Evolutionary conservation across 2,888 invertebrate genomes (phyloP), one percentile per base, ranked within the genome.

Genomic region (Oscheius sp.): DNA sequence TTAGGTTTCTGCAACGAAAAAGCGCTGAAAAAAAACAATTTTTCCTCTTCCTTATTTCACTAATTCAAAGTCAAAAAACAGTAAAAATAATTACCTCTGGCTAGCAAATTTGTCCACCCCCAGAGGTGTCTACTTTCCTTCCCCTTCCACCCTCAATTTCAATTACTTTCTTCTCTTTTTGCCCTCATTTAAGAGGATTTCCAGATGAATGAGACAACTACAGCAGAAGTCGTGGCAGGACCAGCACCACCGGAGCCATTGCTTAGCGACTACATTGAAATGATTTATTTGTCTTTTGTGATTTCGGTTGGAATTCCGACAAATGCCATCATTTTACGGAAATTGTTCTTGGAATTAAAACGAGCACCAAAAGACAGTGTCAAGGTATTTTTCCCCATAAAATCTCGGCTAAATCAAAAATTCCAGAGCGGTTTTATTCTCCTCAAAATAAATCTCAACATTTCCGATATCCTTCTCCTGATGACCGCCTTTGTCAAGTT

Each of bases 391-490:
- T 46, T 49, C 9, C 35, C n/a, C 41, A 18, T 45, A 46, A 45
- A 43, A 45, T 18, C 61, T 49, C 21, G 21, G 56, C 13, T 18
- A 21, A 7, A 55, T 7, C 27, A 16, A 6, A 16, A 16, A 16
- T 13, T 85, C 55, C 71, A 86, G 85, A 81, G 79, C 29, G 84
- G 86, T 0, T 88, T 88, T 63, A 74, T 88, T 1, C 78, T 88
- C 69, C 77, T 88, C 35, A 87, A 87, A 71, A 82, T 88, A 61
- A 82, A 88, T 69, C 66, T 88, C 64, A 86, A 87, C 78, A 78
- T 88, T 69, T 83, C 84, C 23, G 88, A 88, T 63, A 66, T 87
- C 18, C 76, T 88, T 9, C 79, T 88, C 9, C 70, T 84, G 49
- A 72, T 79, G 13, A 78, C 83, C 35, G 83, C 84, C 0, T 69